Conservation (phyloP, 2,113 vertebrate species). For the Varanus komodoensis region DNA sequence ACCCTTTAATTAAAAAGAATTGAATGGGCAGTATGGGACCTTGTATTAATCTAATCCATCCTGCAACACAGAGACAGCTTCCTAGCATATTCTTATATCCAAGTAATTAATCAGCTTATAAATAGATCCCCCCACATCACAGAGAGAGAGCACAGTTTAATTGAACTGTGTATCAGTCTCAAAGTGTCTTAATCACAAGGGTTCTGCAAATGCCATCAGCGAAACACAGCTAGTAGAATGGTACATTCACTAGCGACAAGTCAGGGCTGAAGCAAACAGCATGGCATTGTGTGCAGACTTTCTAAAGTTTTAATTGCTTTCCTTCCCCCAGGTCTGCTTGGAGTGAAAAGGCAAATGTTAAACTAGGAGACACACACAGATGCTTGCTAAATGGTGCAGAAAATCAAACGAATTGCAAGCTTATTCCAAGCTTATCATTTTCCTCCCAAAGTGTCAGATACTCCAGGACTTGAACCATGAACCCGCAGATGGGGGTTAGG, state of each 20-base stretch:
- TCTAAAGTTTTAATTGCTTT: constrained; percentile 23
- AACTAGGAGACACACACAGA: background rate
- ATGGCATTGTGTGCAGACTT: background rate
- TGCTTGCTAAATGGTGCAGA: background rate
- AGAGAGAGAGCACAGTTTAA: background rate
- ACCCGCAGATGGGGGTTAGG: background rate
- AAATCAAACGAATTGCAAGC: background rate
- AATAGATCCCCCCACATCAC: background rate
- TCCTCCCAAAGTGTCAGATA: background rate
- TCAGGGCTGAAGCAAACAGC: background rate
- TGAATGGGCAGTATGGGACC: background rate
- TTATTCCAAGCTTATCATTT: background rate
- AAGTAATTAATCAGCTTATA: constrained; percentile 3
- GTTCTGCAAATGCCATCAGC: background rate
- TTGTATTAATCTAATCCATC: background rate
- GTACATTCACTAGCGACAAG: background rate
- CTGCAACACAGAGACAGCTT: background rate
- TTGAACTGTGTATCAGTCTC: background rate
- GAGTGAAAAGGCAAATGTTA: background rate
- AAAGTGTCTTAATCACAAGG: background rate
- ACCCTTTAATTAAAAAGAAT: constrained; percentile 4
- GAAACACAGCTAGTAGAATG: background rate
- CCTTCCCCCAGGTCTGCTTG: background rate
- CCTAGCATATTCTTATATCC: background rate
- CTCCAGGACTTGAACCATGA: background rate